Percentiles rank a stretch among this genome's conserved stretches.
Evolutionary conservation across 2,888 invertebrate species (phyloP).

Genomic region (Chymomyza fuscimana): DNA sequence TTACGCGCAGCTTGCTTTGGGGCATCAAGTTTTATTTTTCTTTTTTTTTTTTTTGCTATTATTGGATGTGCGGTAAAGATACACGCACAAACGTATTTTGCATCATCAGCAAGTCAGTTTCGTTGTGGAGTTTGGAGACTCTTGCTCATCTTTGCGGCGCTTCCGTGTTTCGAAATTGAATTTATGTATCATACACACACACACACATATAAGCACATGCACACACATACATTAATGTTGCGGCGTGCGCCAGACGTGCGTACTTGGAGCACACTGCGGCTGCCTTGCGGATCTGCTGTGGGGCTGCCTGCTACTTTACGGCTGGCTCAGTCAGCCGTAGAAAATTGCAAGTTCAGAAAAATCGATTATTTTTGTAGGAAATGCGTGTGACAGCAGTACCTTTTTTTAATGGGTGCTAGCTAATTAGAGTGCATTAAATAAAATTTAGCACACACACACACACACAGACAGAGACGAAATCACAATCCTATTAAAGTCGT

Average conservation of each 20-base stretch:
- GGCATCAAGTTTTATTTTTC: conserved; percentile 21
- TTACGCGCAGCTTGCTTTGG: conserved; percentile 21
- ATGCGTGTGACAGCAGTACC: conserved; percentile 5
- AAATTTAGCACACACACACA: too few species aligned
- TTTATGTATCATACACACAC: conserved; percentile 53
- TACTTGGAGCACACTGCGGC: neutral
- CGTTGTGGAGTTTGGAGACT: conserved; percentile 12
- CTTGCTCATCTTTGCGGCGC: conserved; percentile 35
- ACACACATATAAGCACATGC: conserved; percentile 29
- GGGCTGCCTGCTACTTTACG: conserved; percentile 15
- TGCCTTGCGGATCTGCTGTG: conserved; percentile 17
- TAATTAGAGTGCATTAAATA: conserved; percentile 36
- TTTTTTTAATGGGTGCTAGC: conserved; percentile 22
- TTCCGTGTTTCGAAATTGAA: conserved; percentile 73
- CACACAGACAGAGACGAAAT: too few species aligned
- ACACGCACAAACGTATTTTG: conserved; percentile 17
- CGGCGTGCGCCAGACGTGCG: conserved; percentile 6
- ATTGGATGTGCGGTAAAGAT: conserved; percentile 36
- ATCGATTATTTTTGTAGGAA: conserved; percentile 56
- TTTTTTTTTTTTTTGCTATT: conserved; percentile 15
- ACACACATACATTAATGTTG: conserved; percentile 26
- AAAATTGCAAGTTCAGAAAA: conserved; percentile 70
- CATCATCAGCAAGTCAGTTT: conserved; percentile 33
- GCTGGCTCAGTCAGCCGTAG: conserved; percentile 54
- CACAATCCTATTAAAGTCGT: neutral